Conservation (phyloP, 2,888 invertebrate species). For the Troglohyphantes excavatus region DNA sequence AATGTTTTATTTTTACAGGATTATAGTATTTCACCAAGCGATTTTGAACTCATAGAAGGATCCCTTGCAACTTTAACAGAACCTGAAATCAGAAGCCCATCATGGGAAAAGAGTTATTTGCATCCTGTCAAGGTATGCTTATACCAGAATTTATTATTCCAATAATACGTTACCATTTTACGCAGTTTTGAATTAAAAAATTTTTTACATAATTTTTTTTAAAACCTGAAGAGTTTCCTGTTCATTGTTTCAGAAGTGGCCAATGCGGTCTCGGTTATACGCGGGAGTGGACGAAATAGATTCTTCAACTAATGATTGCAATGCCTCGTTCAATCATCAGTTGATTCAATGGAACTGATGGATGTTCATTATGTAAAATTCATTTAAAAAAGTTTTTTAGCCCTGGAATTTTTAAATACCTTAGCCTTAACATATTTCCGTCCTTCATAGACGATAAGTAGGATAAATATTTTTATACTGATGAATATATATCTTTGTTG, state of each 20-base stretch:
- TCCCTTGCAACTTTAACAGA: neutral
- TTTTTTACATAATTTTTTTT: too few relatives aligned
- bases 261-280: slow-evolving; percentile 79
- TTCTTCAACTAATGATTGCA: slow-evolving; percentile 1
- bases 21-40: slow-evolving; percentile 5
- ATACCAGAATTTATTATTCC: too few relatives aligned
- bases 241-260: slow-evolving; percentile 78
- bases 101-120: slow-evolving; percentile 74
- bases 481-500: too few relatives aligned
- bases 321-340: neutral
- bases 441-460: too few relatives aligned
- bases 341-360: slow-evolving; percentile 15
- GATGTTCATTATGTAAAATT: too few relatives aligned
- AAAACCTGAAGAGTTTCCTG: neutral
- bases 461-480: too few relatives aligned
- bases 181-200: too few relatives aligned
- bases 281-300: slow-evolving; percentile 67
- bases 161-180: too few relatives aligned
- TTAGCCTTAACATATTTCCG: too few relatives aligned
- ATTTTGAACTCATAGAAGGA: slow-evolving; percentile 45
- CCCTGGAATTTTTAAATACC: too few relatives aligned
- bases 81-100: slow-evolving; percentile 36
- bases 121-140: slow-evolving; percentile 76
- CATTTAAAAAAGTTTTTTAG: too few relatives aligned
- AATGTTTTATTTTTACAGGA: slow-evolving; percentile 38